phyloP scores from a whole-genome alignment of 2,113 vertebrate genomes.

The Oostethus manadensis region DNA sequence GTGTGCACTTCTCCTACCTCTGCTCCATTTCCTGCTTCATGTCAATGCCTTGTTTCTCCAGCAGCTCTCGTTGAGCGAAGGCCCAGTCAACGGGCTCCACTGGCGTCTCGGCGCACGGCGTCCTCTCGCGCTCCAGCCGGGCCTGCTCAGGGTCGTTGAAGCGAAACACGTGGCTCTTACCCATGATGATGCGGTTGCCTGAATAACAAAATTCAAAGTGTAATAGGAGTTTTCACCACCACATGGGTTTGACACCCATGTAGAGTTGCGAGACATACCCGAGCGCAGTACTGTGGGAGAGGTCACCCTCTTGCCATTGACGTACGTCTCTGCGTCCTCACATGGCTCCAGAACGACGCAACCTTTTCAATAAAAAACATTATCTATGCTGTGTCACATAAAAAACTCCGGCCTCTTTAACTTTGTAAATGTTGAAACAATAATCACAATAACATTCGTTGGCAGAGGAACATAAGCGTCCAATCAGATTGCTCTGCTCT shows the following conservation, averaged over 20 bases:
- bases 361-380: conserved; percentile 37
- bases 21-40: conserved; percentile 99
- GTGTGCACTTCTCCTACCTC: conserved; percentile 67
- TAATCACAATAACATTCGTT: too few species aligned
- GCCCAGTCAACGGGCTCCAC: conserved; percentile 95
- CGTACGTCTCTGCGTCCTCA: conserved; percentile 88
- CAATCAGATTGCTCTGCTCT: too few species aligned
- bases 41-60: conserved; percentile 98
- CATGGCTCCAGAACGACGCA: conserved; percentile 88
- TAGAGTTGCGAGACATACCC: conserved; percentile 64
- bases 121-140: conserved; percentile 89
- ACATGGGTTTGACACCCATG: too few species aligned
- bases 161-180: conserved; percentile 95
- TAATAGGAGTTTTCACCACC: too few species aligned
- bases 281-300: conserved; percentile 85
- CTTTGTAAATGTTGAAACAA: too few species aligned
- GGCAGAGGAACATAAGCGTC: too few species aligned
- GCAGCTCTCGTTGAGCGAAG: conserved; percentile 90
- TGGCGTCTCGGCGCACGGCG: conserved; percentile 88
- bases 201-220: not conserved
- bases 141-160: conserved; percentile 98
- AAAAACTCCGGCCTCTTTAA: not conserved
- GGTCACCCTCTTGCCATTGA: conserved; percentile 91
- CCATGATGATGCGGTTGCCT: conserved; percentile 99
- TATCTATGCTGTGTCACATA: not conserved